phyloP scores from a whole-genome alignment of 2,113 vertebrate species.

The Odontesthes bonariensis region DNA sequence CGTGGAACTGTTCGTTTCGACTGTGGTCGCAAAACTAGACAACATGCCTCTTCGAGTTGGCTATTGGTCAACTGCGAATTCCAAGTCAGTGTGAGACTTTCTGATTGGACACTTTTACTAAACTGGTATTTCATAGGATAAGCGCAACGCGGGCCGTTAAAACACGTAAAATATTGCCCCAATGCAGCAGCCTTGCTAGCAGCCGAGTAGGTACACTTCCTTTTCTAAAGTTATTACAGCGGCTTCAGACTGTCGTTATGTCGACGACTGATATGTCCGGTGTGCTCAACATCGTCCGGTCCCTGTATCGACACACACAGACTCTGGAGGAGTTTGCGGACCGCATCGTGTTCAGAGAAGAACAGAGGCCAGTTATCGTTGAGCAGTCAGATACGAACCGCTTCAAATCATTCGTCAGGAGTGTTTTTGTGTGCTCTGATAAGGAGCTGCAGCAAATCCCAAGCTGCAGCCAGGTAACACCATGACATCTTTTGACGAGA shows the following conservation, averaged over 20 bases:
- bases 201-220: neutral
- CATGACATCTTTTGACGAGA: neutral
- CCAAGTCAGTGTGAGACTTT: neutral
- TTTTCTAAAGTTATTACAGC: too few species aligned
- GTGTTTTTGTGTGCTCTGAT: slow-evolving; percentile 71
- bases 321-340: slow-evolving; percentile 71
- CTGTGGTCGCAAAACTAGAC: neutral
- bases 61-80: slow-evolving; percentile 33
- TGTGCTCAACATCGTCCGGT: slow-evolving; percentile 55
- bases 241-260: slow-evolving; percentile 19
- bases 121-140: slow-evolving; percentile 32
- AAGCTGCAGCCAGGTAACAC: slow-evolving; percentile 70
- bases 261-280: slow-evolving; percentile 36
- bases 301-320: slow-evolving; percentile 62
- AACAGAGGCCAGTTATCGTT: slow-evolving; percentile 47
- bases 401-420: slow-evolving; percentile 57
- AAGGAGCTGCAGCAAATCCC: slow-evolving; percentile 64
- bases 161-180: neutral
- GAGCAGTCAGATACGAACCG: slow-evolving; percentile 61
- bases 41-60: slow-evolving; percentile 9
- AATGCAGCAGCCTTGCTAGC: neutral
- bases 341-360: slow-evolving; percentile 68
- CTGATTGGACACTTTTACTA: slow-evolving; percentile 23
- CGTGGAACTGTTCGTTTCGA: neutral
- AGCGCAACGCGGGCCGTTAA: neutral